A percentile compares a stretch with the other conserved stretches of the same genome.
Evolutionary conservation across 2,113 vertebrate genomes (phyloP).

Genomic region (Rhipidura dahli): DNA sequence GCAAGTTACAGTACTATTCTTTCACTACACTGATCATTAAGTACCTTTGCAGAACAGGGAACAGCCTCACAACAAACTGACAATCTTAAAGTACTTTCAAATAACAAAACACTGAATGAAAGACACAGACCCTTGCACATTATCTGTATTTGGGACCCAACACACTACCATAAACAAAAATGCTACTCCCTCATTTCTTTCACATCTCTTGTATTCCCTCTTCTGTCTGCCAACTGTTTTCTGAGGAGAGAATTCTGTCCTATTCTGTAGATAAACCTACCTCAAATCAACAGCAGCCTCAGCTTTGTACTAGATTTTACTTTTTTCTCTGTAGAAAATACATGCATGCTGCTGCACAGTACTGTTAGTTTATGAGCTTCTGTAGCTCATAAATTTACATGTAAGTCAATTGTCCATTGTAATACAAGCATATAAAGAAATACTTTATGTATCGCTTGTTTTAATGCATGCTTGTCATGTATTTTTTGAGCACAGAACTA

Average conservation of each 20-base stretch:
- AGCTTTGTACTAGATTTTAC: neutral
- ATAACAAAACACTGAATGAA: neutral
- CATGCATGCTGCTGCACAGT: neutral
- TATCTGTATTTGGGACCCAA: neutral
- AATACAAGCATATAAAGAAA: neutral
- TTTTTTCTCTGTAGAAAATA: neutral
- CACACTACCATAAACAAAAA: neutral
- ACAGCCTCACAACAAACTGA: neutral
- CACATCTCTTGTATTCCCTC: neutral
- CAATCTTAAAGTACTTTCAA: neutral
- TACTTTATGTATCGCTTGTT: neutral
- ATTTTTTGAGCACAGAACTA: neutral
- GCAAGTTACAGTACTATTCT: neutral
- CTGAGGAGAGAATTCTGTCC: neutral
- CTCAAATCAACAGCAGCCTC: neutral
- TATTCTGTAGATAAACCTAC: neutral
- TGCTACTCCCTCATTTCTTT: neutral
- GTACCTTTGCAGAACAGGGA: neutral
- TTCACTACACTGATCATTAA: neutral
- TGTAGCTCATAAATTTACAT: neutral
- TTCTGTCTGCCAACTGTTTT: neutral
- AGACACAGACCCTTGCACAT: neutral
- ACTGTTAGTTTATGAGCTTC: neutral
- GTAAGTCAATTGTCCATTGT: neutral
- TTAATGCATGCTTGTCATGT: neutral